phyloP scores from a whole-genome alignment of 2,888 invertebrate genomes.

The Alsophila aescularia region DNA sequence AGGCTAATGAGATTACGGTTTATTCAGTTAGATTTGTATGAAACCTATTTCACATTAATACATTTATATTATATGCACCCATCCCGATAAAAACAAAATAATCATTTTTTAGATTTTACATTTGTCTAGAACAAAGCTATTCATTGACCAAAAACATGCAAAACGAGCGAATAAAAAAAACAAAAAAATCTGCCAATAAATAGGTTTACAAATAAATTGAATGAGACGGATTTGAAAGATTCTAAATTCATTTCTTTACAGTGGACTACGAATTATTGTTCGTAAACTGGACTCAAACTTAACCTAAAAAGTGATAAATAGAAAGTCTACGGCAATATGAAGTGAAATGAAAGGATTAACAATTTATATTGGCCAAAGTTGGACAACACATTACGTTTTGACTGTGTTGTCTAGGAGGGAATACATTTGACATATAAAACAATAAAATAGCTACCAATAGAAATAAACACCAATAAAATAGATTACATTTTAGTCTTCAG shows the following conservation, averaged over 20 bases:
- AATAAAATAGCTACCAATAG: constrained; percentile 5
- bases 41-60: neutral
- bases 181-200: neutral
- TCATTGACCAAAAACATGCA: neutral
- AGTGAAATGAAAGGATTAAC: neutral
- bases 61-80: neutral
- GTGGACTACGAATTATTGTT: too few species aligned
- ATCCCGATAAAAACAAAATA: neutral
- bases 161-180: neutral
- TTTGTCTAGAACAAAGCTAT: neutral
- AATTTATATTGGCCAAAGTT: neutral
- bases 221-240: constrained; percentile 9
- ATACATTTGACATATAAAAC: neutral
- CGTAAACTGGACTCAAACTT: constrained; percentile 12
- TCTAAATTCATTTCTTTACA: constrained; percentile 16
- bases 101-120: neutral
- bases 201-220: constrained; percentile 4
- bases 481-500: constrained; percentile 2
- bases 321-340: neutral
- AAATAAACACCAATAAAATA: neutral
- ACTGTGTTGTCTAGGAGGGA: neutral
- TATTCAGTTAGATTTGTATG: neutral
- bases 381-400: neutral
- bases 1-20: too few species aligned
- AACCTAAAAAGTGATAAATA: constrained; percentile 1